Percentiles rank a stretch among this genome's conserved stretches.
Evolutionary conservation across 2,888 invertebrate species (phyloP).

Genomic region (Yponomeuta plumbellus): DNA sequence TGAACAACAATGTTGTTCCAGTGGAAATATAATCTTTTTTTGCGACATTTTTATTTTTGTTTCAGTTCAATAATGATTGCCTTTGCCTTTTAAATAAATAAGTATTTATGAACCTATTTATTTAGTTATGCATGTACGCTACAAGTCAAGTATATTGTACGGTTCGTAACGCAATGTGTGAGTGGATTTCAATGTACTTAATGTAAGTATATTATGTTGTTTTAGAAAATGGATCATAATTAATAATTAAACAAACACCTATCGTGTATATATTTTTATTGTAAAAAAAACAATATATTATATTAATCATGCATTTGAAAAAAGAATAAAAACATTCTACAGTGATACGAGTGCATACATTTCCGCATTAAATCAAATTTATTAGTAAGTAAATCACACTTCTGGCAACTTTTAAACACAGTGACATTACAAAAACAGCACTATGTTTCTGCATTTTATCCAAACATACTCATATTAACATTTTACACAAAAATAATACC

Average conservation of each 20-base stretch:
- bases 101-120: too few species aligned
- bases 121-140: too few species aligned
- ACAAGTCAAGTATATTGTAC: too few species aligned
- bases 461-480: constrained; percentile 55
- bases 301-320: constrained; percentile 8
- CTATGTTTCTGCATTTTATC: constrained; percentile 46
- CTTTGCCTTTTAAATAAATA: too few species aligned
- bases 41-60: too few species aligned
- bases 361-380: constrained; percentile 23
- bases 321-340: constrained; percentile 9
- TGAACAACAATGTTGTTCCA: too few species aligned
- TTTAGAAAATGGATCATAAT: neutral
- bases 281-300: constrained; percentile 7
- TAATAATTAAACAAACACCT: neutral
- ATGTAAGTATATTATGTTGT: neutral
- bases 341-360: constrained; percentile 6
- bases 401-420: constrained; percentile 50
- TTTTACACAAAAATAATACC: constrained; percentile 55
- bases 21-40: too few species aligned
- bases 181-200: too few species aligned
- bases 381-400: constrained; percentile 70
- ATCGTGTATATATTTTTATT: constrained; percentile 6
- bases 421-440: constrained; percentile 32
- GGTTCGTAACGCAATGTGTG: too few species aligned
- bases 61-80: too few species aligned